Conservation (phyloP, 2,113 vertebrate genomes). For the Archocentrus centrarchus region DNA sequence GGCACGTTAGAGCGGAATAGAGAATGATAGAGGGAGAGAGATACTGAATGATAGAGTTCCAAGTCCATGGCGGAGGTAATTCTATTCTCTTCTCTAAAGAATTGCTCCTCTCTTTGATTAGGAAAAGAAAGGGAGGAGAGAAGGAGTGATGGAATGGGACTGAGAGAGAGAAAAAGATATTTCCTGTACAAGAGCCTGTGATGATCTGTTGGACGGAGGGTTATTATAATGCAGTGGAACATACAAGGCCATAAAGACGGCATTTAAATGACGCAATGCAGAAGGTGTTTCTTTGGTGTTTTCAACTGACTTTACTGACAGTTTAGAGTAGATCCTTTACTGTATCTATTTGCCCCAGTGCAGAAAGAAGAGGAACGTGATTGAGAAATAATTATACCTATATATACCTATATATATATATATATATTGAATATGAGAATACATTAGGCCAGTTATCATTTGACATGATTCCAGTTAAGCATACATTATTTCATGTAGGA, state of each 20-base stretch:
- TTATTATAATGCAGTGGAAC: slow-evolving; percentile 38
- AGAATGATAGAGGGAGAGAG: slow-evolving; percentile 58
- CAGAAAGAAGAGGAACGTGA: background rate
- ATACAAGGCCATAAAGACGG: slow-evolving; percentile 11
- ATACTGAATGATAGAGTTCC: slow-evolving; percentile 58
- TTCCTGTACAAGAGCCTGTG: slow-evolving; percentile 39
- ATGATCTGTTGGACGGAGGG: slow-evolving; percentile 43
- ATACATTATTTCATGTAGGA: background rate
- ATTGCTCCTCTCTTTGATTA: slow-evolving; percentile 62
- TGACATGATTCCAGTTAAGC: background rate
- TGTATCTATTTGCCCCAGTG: background rate
- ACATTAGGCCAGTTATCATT: background rate
- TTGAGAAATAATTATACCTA: background rate
- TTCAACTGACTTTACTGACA: slow-evolving; percentile 29
- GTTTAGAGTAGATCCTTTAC: background rate
- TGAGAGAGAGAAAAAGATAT: slow-evolving; percentile 34
- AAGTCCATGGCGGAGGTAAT: slow-evolving; percentile 58
- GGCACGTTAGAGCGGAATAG: slow-evolving; percentile 56
- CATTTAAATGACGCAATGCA: slow-evolving; percentile 36
- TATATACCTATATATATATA: background rate
- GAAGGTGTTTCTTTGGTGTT: slow-evolving; percentile 44
- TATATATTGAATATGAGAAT: background rate
- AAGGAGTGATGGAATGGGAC: slow-evolving; percentile 38
- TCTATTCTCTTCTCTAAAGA: slow-evolving; percentile 39
- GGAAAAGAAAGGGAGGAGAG: slow-evolving; percentile 14